Evolutionary conservation across 2,113 vertebrate genomes (phyloP), one percentile per base, ranked within the genome.

Genomic region (Atherinomorus stipes): DNA sequence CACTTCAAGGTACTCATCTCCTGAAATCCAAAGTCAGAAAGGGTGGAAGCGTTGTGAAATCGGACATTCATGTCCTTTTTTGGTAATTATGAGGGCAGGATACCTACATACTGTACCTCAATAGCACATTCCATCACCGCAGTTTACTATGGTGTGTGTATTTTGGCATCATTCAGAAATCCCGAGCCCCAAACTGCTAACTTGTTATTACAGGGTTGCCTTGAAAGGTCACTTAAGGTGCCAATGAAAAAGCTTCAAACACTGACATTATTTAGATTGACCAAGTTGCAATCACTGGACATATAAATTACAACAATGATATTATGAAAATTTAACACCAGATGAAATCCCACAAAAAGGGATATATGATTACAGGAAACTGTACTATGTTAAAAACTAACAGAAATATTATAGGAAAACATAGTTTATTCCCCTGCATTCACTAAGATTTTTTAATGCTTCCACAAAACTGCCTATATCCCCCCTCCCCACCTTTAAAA

Each of bases 61-160:
- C 52, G 69, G 19, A 80, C 52, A 63, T 78, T 78, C 44, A 74
- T 81, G 49, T 76, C 83, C 86, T 85, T 85, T 80, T 86, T 85
- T 83, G 71, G 78, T 79, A 56, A 77, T 34, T 12, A 16, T 40
- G 51, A 76, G 34, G 50, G 59, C 11, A 26, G 58, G 40, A 80
- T 78, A 85, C 79, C 76, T 85, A 67, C 71, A 84, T 61, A 81
- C 75, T 58, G 50, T 80, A 78, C 64, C 64, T 88, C 86, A 85
- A 80, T 72, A 81, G 80, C 81, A 57, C 72, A 74, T 88, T 80
- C 79, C 80, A 81, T 70, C 26, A 79, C 67, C 74, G 73, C 74
- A 81, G 54, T 81, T 85, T 74, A 77, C 72, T 81, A 61, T 74
- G 74, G 44, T 83, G 74, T 82, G 72, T 85, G 53, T 84, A 74